phyloP scores from a whole-genome alignment of 2,113 vertebrate species.

The Acanthochromis polyacanthus region DNA sequence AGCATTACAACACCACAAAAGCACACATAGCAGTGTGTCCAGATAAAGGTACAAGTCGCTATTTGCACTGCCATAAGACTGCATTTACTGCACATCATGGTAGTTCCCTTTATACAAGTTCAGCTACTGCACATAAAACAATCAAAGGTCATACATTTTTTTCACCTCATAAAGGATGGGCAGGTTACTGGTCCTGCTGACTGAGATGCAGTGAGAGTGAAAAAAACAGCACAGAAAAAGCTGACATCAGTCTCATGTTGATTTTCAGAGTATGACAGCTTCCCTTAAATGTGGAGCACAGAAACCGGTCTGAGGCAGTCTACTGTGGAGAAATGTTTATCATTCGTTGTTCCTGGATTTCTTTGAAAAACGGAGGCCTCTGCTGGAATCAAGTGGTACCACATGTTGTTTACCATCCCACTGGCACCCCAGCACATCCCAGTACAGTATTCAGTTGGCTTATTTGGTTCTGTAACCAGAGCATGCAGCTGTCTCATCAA shows the following conservation, averaged over 20 bases:
- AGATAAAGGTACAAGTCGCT: constrained; percentile 23
- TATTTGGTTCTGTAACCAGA: constrained; percentile 17
- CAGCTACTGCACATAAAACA: constrained; percentile 39
- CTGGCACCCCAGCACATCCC: constrained; percentile 45
- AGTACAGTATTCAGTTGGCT: constrained; percentile 13
- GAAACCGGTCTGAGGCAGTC: constrained; percentile 83
- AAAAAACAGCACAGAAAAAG: constrained; percentile 30
- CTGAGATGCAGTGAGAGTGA: background rate
- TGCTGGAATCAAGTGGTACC: constrained; percentile 64
- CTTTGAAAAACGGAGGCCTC: constrained; percentile 67
- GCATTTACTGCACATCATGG: constrained; percentile 7
- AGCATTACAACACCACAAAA: constrained; percentile 56
- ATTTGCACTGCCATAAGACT: constrained; percentile 29
- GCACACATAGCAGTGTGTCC: constrained; percentile 26
- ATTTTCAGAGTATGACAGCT: constrained; percentile 36
- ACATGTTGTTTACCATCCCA: constrained; percentile 80
- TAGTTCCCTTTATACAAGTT: constrained; percentile 15
- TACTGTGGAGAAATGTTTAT: constrained; percentile 47
- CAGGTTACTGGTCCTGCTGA: background rate
- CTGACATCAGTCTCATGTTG: constrained; percentile 37
- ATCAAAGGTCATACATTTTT: constrained; percentile 6
- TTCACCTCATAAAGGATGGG: background rate
- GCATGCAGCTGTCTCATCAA: constrained; percentile 19
- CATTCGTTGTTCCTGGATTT: constrained; percentile 42
- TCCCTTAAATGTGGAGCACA: constrained; percentile 56